Conservation (phyloP, 1,140 invertebrate genomes). For the Papilio machaon region DNA sequence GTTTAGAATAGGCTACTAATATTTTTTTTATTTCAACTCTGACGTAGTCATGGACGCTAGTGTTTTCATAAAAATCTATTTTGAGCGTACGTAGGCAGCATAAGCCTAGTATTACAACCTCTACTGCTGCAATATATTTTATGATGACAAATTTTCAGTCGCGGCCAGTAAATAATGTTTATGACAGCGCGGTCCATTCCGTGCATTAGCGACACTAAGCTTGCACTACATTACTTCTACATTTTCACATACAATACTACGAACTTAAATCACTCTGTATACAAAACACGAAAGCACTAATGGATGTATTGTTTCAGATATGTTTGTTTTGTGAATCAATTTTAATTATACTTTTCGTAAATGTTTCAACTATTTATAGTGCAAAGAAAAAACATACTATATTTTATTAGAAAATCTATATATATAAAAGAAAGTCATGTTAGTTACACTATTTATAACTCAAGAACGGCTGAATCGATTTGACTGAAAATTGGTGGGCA, state of each 20-base stretch:
- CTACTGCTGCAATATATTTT: conserved; percentile 28
- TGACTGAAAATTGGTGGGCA: too few species aligned
- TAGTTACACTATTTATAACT: too few species aligned
- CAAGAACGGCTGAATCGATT: too few species aligned
- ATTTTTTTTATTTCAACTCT: neutral
- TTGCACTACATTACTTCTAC: conserved; percentile 31
- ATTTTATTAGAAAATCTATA: neutral
- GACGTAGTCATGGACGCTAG: neutral
- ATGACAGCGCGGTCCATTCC: conserved; percentile 36
- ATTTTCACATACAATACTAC: conserved; percentile 32
- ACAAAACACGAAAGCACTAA: conserved; percentile 33
- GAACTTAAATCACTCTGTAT: conserved; percentile 26
- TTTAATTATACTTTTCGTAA: neutral
- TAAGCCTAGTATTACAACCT: conserved; percentile 14
- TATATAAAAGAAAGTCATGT: too few species aligned
- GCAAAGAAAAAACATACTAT: neutral
- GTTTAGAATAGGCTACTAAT: neutral
- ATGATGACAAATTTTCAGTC: conserved; percentile 39
- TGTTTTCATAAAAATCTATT: neutral
- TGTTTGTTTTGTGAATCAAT: conserved; percentile 13
- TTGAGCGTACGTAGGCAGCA: neutral
- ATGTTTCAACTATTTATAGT: neutral
- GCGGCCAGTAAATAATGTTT: conserved; percentile 36
- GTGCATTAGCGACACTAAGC: conserved; percentile 39
- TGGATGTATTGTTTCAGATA: conserved; percentile 14